Conservation (phyloP, 2,888 invertebrate genomes). For the Zygaena filipendulae region DNA sequence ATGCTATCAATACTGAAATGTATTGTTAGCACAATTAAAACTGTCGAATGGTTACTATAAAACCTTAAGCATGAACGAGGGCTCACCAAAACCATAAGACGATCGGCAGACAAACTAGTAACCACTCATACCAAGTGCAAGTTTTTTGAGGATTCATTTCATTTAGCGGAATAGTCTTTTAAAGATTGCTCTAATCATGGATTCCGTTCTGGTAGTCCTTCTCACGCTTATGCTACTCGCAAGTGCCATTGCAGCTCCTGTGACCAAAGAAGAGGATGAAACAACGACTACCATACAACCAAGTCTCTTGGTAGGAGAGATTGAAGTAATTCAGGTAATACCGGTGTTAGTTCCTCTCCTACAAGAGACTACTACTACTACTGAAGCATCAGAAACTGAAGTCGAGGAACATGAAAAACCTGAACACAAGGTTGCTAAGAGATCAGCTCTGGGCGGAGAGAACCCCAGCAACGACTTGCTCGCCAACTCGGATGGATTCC, state of each 20-base stretch:
- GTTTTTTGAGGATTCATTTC: slow-evolving; percentile 26
- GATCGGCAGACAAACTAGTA: slow-evolving; percentile 22
- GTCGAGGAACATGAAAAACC: too few relatives aligned
- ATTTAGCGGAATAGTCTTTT: slow-evolving; percentile 34
- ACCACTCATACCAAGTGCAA: slow-evolving; percentile 23
- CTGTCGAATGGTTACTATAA: slow-evolving; percentile 30
- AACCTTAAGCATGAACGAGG: slow-evolving; percentile 25
- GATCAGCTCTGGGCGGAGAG: slow-evolving; percentile 41
- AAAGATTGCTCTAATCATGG: slow-evolving; percentile 38
- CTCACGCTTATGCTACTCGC: slow-evolving; percentile 30
- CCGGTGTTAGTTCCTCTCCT: slow-evolving; percentile 30
- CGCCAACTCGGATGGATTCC: slow-evolving; percentile 37
- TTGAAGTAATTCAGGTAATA: slow-evolving; percentile 36
- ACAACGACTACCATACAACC: slow-evolving; percentile 26
- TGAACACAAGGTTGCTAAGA: slow-evolving; percentile 38
- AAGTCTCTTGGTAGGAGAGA: slow-evolving; percentile 27
- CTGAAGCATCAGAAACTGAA: slow-evolving; percentile 21
- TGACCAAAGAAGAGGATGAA: slow-evolving; percentile 23
- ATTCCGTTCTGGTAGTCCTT: slow-evolving; percentile 33
- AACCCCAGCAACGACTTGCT: slow-evolving; percentile 44
- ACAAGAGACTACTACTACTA: slow-evolving; percentile 20
- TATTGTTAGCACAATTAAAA: slow-evolving; percentile 45
- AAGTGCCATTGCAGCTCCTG: slow-evolving; percentile 27
- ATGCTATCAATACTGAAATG: slow-evolving; percentile 44
- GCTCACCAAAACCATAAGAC: slow-evolving; percentile 21